A percentile compares a stretch with the other conserved stretches of the same genome.
Conservation (phyloP, 2,797 vertebrate genomes). For the Aselliscus stoliczkanus region DNA sequence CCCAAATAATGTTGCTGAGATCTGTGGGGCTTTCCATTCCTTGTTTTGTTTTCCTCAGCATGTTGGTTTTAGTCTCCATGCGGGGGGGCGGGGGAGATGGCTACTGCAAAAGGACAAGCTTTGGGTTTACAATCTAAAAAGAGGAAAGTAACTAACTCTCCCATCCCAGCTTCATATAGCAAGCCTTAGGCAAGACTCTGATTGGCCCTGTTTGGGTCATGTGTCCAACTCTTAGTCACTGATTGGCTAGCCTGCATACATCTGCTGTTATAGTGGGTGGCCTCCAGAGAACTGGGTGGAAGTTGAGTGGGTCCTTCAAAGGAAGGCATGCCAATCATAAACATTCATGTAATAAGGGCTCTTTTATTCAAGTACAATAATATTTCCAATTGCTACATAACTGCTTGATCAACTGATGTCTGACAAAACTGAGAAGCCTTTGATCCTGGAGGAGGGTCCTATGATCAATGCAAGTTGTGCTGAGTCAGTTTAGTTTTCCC, state of each 20-base stretch:
- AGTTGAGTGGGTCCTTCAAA: neutral
- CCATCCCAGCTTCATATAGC: neutral
- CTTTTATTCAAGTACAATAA: neutral
- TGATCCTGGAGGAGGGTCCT: neutral
- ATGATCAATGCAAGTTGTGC: neutral
- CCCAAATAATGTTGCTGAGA: neutral
- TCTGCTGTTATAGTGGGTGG: neutral
- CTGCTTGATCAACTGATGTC: neutral
- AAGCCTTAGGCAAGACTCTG: neutral
- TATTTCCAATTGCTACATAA: neutral
- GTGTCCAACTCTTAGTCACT: neutral
- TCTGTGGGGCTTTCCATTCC: neutral
- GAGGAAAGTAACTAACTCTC: neutral
- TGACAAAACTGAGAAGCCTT: neutral
- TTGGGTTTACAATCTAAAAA: neutral
- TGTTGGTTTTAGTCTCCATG: neutral
- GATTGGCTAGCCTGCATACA: neutral
- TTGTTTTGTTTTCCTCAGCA: neutral
- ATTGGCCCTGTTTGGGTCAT: neutral
- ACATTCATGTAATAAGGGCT: neutral
- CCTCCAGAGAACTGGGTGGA: neutral
- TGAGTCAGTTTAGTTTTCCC: neutral
- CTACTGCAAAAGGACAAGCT: neutral
- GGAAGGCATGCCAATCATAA: neutral
- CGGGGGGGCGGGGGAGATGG: neutral